Evolutionary conservation across 2,113 vertebrate species (phyloP).

Genomic region (Callaeas wilsoni): DNA sequence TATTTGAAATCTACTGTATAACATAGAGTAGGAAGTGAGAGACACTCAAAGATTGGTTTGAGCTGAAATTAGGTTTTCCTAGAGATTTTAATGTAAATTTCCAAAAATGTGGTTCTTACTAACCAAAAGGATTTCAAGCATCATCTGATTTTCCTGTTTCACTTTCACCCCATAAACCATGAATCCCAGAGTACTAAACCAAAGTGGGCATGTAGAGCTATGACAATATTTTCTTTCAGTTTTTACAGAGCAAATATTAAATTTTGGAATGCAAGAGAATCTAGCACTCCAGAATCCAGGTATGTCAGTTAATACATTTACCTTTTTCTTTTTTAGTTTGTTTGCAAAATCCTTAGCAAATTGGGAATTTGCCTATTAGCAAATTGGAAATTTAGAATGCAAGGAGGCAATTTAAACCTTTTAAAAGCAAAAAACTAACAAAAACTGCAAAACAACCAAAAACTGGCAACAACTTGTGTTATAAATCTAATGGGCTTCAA

Average conservation of each 20-base stretch:
- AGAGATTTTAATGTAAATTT: background rate
- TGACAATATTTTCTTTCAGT: background rate
- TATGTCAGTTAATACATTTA: background rate
- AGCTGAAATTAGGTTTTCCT: background rate
- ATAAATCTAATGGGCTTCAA: background rate
- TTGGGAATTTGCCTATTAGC: background rate
- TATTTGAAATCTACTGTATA: background rate
- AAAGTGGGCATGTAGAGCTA: background rate
- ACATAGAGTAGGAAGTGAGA: background rate
- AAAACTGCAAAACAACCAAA: background rate
- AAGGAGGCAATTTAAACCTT: background rate
- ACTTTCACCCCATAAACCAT: background rate
- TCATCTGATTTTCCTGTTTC: background rate
- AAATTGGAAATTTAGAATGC: background rate
- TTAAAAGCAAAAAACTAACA: background rate
- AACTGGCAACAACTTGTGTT: background rate
- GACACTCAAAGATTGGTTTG: background rate
- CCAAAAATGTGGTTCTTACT: background rate
- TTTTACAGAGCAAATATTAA: background rate
- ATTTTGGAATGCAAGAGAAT: background rate
- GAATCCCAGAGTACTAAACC: background rate
- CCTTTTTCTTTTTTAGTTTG: background rate
- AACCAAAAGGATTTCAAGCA: background rate
- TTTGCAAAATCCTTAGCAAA: background rate
- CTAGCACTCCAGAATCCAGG: background rate